phyloP scores from a whole-genome alignment of 2,113 vertebrate genomes.

The Gasterosteus aculeatus region DNA sequence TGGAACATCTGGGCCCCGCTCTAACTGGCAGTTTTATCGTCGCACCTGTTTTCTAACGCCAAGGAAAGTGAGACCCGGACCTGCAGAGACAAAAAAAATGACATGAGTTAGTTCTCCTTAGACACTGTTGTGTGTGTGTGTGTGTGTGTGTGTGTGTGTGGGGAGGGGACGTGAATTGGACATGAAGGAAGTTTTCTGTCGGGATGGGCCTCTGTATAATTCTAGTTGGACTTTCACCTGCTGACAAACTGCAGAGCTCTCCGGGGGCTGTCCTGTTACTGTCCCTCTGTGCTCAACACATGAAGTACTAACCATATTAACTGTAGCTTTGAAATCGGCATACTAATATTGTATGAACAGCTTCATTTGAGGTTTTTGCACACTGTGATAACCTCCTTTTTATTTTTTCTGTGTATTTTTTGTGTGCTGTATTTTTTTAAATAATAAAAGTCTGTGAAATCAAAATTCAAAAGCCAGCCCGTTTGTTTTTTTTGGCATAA shows the following conservation, averaged over 20 bases:
- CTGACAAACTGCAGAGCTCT: constrained; percentile 50
- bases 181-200: constrained; percentile 35
- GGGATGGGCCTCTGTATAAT: constrained; percentile 44
- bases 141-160: background rate
- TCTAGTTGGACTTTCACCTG: constrained; percentile 54
- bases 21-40: constrained; percentile 33
- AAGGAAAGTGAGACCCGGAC: constrained; percentile 24
- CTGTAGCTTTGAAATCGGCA: constrained; percentile 67
- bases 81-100: constrained; percentile 20
- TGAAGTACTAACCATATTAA: constrained; percentile 72
- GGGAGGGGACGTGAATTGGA: constrained; percentile 1
- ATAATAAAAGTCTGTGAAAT: constrained; percentile 77
- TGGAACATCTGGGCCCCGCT: constrained; percentile 1
- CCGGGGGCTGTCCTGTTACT: constrained; percentile 30
- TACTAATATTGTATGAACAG: constrained; percentile 74
- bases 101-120: constrained; percentile 30
- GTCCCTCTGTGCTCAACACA: constrained; percentile 37
- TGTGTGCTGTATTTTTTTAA: constrained; percentile 84
- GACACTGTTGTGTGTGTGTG: background rate
- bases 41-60: constrained; percentile 24
- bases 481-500: constrained; percentile 12
- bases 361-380: constrained; percentile 68
- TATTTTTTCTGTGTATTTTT: constrained; percentile 66
- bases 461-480: background rate
- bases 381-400: constrained; percentile 63